Evolutionary conservation across 2,888 invertebrate genomes (phyloP).

Genomic region (Nebria brevicollis): DNA sequence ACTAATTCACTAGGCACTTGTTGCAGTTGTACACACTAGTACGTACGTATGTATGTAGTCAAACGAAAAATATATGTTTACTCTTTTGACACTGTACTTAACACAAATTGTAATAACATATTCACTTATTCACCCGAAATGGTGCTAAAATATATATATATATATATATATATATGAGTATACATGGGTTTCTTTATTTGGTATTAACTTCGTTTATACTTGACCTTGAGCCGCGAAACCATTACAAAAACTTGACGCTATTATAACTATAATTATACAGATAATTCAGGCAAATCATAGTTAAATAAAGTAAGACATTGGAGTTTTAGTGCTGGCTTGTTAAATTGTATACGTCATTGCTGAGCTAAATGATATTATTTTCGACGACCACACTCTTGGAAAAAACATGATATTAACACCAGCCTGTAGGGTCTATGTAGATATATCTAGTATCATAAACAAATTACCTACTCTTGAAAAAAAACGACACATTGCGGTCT

Average conservation of each 20-base stretch:
- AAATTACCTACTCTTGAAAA: too few relatives aligned
- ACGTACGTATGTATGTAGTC: conserved; percentile 1
- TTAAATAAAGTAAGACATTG: background rate
- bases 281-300: background rate
- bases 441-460: too few relatives aligned
- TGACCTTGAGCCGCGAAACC: background rate
- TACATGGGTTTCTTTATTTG: background rate
- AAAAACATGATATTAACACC: too few relatives aligned
- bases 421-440: too few relatives aligned
- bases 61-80: conserved; percentile 42
- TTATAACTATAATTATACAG: background rate
- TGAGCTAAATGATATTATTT: too few relatives aligned
- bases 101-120: conserved; percentile 37
- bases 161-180: too few relatives aligned
- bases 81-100: conserved; percentile 29
- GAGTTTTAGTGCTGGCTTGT: too few relatives aligned
- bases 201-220: background rate
- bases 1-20: conserved; percentile 32
- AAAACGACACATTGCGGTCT: too few relatives aligned
- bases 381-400: too few relatives aligned
- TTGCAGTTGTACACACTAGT: conserved; percentile 9
- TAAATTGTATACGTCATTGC: too few relatives aligned
- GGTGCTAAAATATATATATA: background rate
- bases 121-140: background rate
- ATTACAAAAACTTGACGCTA: background rate